Evolutionary conservation across 1,140 invertebrate genomes (phyloP).

Genomic region (Sitophilus oryzae): DNA sequence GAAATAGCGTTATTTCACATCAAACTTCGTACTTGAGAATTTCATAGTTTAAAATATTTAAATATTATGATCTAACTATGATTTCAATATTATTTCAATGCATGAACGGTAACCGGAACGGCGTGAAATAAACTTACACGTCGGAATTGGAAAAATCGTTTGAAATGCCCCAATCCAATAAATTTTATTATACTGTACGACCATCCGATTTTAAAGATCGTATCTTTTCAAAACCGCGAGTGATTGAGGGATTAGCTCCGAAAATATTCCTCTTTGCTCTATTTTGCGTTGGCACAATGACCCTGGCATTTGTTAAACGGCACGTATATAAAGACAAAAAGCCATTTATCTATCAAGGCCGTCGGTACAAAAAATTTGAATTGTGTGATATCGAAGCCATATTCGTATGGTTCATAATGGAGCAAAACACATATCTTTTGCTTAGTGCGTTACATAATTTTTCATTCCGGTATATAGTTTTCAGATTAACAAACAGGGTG

Average conservation of each 20-base stretch:
- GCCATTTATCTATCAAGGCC: constrained; percentile 4
- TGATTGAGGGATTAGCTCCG: background rate
- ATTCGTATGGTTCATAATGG: background rate
- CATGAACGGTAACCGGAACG: too few relatives aligned
- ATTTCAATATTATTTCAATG: too few relatives aligned
- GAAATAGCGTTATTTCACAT: too few relatives aligned
- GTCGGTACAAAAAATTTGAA: constrained; percentile 2
- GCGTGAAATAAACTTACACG: too few relatives aligned
- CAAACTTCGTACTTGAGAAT: too few relatives aligned
- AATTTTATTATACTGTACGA: background rate
- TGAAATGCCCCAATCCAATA: background rate
- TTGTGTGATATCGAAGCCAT: background rate
- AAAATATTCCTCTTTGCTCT: constrained; percentile 4
- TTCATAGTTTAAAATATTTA: too few relatives aligned
- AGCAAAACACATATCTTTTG: constrained; percentile 1
- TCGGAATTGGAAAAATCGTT: too few relatives aligned
- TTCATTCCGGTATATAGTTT: background rate
- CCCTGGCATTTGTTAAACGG: background rate
- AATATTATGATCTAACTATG: too few relatives aligned
- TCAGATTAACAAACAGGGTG: too few relatives aligned
- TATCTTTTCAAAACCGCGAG: background rate
- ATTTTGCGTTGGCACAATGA: constrained; percentile 5
- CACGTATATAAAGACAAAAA: constrained; percentile 2
- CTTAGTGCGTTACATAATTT: background rate
- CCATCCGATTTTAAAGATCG: background rate